Base-by-base conservation (phyloP, 2,888 invertebrate genomes). In the Herminia tarsipennalis region DNA sequence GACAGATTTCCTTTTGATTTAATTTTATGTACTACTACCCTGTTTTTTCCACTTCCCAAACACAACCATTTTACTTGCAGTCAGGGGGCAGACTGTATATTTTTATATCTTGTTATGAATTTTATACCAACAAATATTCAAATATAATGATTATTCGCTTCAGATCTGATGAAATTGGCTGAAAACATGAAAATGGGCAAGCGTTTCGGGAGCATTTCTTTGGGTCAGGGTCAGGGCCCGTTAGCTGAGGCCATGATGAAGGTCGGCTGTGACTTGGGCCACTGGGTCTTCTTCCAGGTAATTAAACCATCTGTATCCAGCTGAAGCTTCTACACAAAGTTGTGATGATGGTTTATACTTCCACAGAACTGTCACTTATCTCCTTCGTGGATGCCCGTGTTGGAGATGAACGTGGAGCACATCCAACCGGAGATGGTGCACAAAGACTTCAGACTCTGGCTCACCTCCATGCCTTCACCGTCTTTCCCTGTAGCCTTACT, bases 351-450 rank as follows among this genome's bases (percentile, higher is more conserved):
- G n/a, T n/a, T n/a, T n/a, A n/a, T n/a, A n/a, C n/a, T n/a, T n/a
- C n/a, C n/a, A n/a, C 92, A 97, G 94, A 98, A 98, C 84, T 98
- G 98, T 66, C 98, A 98, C 80, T 87, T 98, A 70, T 96, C 97
- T 0, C 97, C 97, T 0, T 97, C 97, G 33, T 98, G 96, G 95
- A 97, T 98, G 97, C 95, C 97, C 2, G 92, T 93, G 8, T 81
- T 98, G 40, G 97, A 98, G 79, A 85, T 94, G 55, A 86, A 96
- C 47, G 95, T 97, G 71, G 97, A 97, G 72, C 94, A 93, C 55
- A 94, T 97, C 61, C 92, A 94, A 27, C 94, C 95, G 0, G 96
- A 96, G 56, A 90, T 83, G 57, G 94, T 94, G 2, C 95, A 96
- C 79, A 93, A 94, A 55, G 96, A 96, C 78, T 96, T 96, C 84